phyloP scores from a whole-genome alignment of 2,888 invertebrate species.

The Parascotia fuliginaria region DNA sequence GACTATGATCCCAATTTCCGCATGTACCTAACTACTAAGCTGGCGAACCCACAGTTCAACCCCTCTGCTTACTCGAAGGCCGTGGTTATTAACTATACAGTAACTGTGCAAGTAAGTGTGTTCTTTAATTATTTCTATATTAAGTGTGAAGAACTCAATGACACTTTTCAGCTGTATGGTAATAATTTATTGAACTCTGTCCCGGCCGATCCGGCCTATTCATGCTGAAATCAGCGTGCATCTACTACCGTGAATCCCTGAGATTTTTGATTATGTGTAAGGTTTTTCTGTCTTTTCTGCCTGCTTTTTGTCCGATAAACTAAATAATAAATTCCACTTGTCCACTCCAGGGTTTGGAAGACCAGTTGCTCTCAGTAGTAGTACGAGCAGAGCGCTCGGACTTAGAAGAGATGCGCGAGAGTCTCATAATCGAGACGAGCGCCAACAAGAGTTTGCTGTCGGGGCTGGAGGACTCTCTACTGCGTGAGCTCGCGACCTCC shows the following conservation, averaged over 20 bases:
- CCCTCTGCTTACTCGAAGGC: conserved; percentile 95
- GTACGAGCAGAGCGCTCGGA: conserved; percentile 95
- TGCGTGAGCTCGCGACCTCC: conserved; percentile 93
- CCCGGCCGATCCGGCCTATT: too few species aligned
- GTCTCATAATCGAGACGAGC: conserved; percentile 93
- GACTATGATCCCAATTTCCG: conserved; percentile 96
- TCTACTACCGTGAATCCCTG: too few species aligned
- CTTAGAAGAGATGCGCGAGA: conserved; percentile 94
- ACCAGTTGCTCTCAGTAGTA: conserved; percentile 95
- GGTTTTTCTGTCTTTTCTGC: too few species aligned
- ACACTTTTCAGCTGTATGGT: too few species aligned
- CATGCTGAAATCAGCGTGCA: too few species aligned
- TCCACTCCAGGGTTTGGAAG: conserved; percentile 90
- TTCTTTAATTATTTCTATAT: too few species aligned
- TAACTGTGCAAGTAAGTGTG: conserved; percentile 89
- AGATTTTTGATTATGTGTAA: too few species aligned
- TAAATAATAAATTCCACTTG: too few species aligned
- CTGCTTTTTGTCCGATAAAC: too few species aligned
- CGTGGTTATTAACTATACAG: conserved; percentile 96
- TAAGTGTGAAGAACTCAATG: too few species aligned
- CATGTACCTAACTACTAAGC: conserved; percentile 95
- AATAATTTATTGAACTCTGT: too few species aligned
- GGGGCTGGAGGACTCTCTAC: conserved; percentile 93
- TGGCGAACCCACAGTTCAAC: conserved; percentile 94
- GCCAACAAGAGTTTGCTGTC: conserved; percentile 94